phyloP scores from a whole-genome alignment of 2,797 vertebrate species.

The Danionella dracula region DNA sequence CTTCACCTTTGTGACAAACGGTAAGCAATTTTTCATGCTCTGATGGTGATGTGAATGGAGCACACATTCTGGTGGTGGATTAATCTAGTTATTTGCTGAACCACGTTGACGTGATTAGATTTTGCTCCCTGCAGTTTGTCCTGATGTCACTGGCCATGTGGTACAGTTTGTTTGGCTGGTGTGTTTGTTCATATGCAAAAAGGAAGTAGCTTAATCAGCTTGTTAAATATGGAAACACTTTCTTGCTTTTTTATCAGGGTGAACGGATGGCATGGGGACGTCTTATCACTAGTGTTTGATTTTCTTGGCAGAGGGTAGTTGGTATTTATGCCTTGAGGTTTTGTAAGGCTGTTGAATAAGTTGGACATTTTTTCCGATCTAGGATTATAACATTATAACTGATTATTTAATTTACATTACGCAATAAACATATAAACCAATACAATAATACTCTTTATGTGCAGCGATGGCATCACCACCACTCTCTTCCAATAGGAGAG shows the following conservation, averaged over 20 bases:
- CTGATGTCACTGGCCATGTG: background rate
- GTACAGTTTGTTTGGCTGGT: background rate
- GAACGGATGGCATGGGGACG: constrained; percentile 1
- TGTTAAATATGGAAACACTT: background rate
- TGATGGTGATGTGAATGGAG: background rate
- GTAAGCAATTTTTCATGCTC: constrained; percentile 61
- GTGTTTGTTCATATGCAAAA: constrained; percentile 1
- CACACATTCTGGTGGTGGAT: background rate
- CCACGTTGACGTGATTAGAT: constrained; percentile 9
- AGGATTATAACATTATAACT: no score
- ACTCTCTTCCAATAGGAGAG: no score
- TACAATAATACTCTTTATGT: no score
- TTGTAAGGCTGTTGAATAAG: no score
- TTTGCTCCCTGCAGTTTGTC: background rate
- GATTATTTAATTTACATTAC: no score
- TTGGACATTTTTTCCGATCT: no score
- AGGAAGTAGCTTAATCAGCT: constrained; percentile 1
- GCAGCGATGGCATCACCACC: no score
- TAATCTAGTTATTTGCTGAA: constrained; percentile 16
- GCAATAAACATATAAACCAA: no score
- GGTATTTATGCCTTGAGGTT: no score
- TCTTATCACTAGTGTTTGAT: no score
- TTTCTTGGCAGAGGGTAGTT: constrained; percentile 7
- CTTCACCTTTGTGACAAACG: constrained; percentile 74
- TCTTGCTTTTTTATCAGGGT: constrained; percentile 20